phyloP scores from a whole-genome alignment of 2,113 vertebrate genomes.

The Dasypus novemcinctus region DNA sequence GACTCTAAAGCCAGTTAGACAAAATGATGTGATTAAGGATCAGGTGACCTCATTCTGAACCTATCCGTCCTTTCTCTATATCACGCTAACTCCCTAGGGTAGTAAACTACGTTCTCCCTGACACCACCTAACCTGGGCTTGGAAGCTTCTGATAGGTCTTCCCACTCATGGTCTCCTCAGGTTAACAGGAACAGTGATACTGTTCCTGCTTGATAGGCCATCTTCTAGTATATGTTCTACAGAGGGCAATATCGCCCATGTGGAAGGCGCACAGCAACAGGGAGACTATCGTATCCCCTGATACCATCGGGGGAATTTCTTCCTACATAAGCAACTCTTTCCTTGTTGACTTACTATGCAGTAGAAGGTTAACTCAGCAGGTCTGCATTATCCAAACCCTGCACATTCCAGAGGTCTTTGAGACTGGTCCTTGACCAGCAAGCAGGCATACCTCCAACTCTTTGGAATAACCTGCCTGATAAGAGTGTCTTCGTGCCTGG shows the following conservation, averaged over 20 bases:
- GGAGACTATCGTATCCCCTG: not conserved
- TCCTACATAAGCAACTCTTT: not conserved
- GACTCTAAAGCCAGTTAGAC: not conserved
- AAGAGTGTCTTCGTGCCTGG: not conserved
- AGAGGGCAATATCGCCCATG: not conserved
- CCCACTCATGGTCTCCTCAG: not conserved
- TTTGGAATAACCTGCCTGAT: not conserved
- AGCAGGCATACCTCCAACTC: not conserved
- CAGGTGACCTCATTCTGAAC: not conserved
- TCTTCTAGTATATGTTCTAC: not conserved
- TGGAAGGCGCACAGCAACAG: not conserved
- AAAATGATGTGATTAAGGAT: not conserved
- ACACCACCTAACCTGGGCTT: not conserved
- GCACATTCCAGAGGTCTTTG: not conserved
- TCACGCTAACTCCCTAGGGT: not conserved
- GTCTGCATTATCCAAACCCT: not conserved
- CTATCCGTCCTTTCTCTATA: not conserved
- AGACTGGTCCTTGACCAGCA: not conserved
- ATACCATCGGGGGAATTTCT: not conserved
- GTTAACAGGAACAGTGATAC: not conserved
- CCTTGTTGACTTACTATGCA: not conserved
- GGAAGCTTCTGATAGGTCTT: not conserved
- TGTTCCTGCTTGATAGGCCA: not conserved
- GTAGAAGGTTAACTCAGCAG: not conserved
- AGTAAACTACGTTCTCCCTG: not conserved